Evolutionary conservation across 2,113 vertebrate genomes (phyloP), one percentile per base, ranked within the genome.

Genomic region (Cyprinodon variegatus): DNA sequence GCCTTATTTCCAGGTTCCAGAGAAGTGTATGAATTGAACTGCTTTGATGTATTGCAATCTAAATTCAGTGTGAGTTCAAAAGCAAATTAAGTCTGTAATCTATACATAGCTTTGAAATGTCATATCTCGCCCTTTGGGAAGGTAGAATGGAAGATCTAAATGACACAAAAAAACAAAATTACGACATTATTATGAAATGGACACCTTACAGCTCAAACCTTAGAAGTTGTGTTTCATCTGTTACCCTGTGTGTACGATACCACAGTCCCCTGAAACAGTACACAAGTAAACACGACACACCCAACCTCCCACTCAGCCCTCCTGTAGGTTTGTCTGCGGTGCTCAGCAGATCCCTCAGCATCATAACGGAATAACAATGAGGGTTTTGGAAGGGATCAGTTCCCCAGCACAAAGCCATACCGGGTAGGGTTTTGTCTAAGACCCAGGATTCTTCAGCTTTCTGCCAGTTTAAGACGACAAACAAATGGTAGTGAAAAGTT

Each of bases 321-420:
- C 84, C 90, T 85, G 89, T 86, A 84, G 78, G 86, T 88, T 91
- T 90, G 83, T 80, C 88, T 83, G 82, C 82, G 82, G 88, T 79
- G 82, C 83, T 68, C 74, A 45, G 87, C 83, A 89, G 89, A 93
- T 92, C 89, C 81, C 65, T 83, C 75, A 60, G 80, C 88, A 91
- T 91, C 89, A 88, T 72, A 84, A 79, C 79, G 81, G 92, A 93
- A 92, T 93, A 92, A 87, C 88, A 93, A 93, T 92, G 84, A 93
- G 91, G 89, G 84, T 72, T 89, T 91, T 88, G 88, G 83, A 77
- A 84, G 87, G 88, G 90, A 92, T 90, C 85, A 89, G 89, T 87
- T 87, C 82, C 82, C 83, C 77, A 86, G 84, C 82, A 81, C 72
- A 76, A 72, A 80, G 83, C 89, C 89, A 79, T 77, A 87, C 86